A percentile compares a stretch with the other conserved stretches of the same genome.
Conservation (phyloP, 2,797 vertebrate species). For the Neostethus bicornis region DNA sequence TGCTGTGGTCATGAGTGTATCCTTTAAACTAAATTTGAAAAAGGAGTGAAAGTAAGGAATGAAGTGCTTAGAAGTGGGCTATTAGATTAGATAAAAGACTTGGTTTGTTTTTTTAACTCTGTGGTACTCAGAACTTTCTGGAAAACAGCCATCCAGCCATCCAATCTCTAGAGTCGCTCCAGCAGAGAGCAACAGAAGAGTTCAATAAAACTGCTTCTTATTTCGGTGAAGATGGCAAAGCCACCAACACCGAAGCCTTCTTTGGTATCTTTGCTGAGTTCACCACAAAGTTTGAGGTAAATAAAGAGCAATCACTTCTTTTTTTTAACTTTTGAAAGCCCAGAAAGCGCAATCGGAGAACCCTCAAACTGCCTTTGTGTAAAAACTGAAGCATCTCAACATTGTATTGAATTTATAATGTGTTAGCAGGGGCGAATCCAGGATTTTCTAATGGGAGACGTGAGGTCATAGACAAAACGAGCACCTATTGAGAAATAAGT, state of each 20-base stretch:
- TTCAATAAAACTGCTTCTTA: conserved; percentile 89
- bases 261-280: conserved; percentile 97
- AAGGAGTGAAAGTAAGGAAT: neutral
- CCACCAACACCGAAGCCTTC: conserved; percentile 91
- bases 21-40: conserved; percentile 61
- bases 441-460: too few species aligned
- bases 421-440: too few species aligned
- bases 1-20: conserved; percentile 92
- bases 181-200: conserved; percentile 91
- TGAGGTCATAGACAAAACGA: too few species aligned
- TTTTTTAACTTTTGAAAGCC: too few species aligned
- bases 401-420: too few species aligned
- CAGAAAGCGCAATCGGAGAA: too few species aligned
- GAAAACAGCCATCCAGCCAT: conserved; percentile 91
- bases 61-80: neutral
- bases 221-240: conserved; percentile 92
- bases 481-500: too few species aligned
- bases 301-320: neutral
- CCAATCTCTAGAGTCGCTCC: conserved; percentile 90
- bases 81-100: neutral
- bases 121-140: conserved; percentile 86
- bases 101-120: conserved; percentile 71
- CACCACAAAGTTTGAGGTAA: conserved; percentile 91
- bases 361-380: too few species aligned
- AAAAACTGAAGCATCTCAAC: too few species aligned